These are phyloP conservation scores for Cathartes aura DNA, from an alignment of 2,113 vertebrate genomes.

Conservation along the genomic window DNA sequence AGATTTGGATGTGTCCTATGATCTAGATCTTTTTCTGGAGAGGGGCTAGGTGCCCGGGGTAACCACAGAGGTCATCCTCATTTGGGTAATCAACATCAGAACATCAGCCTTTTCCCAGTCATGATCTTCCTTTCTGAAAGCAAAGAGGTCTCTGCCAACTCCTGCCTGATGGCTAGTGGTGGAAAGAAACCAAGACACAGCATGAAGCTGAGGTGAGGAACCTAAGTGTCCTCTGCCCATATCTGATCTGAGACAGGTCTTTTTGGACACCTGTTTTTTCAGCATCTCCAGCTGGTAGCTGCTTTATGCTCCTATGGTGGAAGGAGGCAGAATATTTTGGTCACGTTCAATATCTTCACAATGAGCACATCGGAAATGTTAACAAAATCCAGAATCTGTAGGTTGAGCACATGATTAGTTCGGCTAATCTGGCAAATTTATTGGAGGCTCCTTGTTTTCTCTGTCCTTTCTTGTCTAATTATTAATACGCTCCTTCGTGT, in stretches of 20 bases:
- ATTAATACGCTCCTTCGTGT: background rate
- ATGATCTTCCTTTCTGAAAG: background rate
- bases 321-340: background rate
- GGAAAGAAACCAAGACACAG: background rate
- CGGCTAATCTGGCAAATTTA: background rate
- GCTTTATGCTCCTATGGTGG: background rate
- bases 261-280: background rate
- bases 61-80: background rate
- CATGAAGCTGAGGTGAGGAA: background rate
- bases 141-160: background rate
- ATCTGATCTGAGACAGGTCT: background rate
- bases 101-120: too few species aligned
- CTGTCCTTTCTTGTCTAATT: background rate
- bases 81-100: background rate
- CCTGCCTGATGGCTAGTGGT: too few species aligned
- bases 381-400: background rate
- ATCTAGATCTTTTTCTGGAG: background rate
- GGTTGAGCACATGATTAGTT: background rate
- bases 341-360: background rate
- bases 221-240: background rate
- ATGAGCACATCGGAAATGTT: background rate
- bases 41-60: too few species aligned
- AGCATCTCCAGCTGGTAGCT: background rate
- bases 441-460: background rate
- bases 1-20: background rate